Evolutionary conservation across 1,140 invertebrate species (phyloP).

Genomic region (Schlechtendalia chinensis): DNA sequence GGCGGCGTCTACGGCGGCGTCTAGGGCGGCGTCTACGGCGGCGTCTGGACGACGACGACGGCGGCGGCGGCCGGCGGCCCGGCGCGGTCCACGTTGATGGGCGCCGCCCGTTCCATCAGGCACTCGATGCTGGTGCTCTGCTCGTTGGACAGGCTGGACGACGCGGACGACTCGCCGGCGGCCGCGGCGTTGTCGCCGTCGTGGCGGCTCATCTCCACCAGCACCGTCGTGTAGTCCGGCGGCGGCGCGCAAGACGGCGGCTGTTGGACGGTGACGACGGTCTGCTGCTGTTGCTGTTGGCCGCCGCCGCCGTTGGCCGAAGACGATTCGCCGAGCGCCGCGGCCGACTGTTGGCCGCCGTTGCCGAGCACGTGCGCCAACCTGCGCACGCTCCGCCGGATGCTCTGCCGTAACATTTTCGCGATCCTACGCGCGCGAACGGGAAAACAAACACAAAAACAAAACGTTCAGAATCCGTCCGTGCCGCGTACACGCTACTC

Average conservation of each 20-base stretch:
- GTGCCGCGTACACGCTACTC: too few species aligned
- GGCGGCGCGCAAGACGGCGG: slow-evolving; percentile 59
- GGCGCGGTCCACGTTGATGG: slow-evolving; percentile 60
- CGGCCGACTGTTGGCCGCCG: slow-evolving; percentile 50
- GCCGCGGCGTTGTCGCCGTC: slow-evolving; percentile 52
- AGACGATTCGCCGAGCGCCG: slow-evolving; percentile 58
- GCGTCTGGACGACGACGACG: too few species aligned
- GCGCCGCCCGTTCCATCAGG: slow-evolving; percentile 62
- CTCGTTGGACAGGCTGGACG: slow-evolving; percentile 58
- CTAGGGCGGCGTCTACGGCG: too few species aligned
- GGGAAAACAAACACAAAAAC: not conserved
- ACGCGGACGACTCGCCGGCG: slow-evolving; percentile 55
- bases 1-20: too few species aligned
- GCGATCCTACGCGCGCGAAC: slow-evolving; percentile 62
- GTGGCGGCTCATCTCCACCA: slow-evolving; percentile 62
- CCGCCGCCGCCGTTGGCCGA: slow-evolving; percentile 56
- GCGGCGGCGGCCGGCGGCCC: slow-evolving; percentile 66
- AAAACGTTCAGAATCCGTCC: not conserved
- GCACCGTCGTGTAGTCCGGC: slow-evolving; percentile 65
- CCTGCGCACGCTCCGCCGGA: slow-evolving; percentile 75
- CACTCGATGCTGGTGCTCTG: slow-evolving; percentile 57
- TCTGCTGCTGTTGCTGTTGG: not conserved
- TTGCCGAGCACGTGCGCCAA: slow-evolving; percentile 58
- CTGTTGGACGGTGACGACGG: slow-evolving; percentile 51
- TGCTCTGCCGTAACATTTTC: slow-evolving; percentile 74